These are phyloP conservation scores for Magallana ariakensis DNA, from an alignment of 1,140 invertebrate genomes.

Conservation along the genomic window DNA sequence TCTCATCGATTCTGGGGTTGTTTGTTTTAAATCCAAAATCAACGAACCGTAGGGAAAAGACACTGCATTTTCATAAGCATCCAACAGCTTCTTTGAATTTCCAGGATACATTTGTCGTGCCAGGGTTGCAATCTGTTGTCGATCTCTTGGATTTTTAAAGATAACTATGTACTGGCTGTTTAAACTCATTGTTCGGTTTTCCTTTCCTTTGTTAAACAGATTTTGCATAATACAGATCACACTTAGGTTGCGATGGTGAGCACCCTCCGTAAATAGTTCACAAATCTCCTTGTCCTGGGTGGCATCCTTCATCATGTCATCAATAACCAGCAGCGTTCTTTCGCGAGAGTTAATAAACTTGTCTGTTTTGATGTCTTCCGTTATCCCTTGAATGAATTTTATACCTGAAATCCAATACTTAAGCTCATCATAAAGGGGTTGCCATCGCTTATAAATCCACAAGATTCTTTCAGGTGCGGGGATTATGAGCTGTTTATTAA, in stretches of 20 bases:
- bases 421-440: constrained; percentile 39
- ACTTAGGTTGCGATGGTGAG: constrained; percentile 50
- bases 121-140: background rate
- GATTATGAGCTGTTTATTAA: constrained; percentile 4
- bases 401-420: background rate
- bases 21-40: constrained; percentile 40
- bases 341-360: background rate
- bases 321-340: constrained; percentile 44
- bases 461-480: constrained; percentile 41
- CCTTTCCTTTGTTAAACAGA: constrained; percentile 56
- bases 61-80: constrained; percentile 5
- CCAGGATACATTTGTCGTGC: constrained; percentile 39
- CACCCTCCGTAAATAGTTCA: constrained; percentile 53
- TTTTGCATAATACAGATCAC: constrained; percentile 56
- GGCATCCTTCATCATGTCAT: background rate
- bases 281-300: background rate
- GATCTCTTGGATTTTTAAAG: constrained; percentile 57
- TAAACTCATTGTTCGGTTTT: constrained; percentile 47
- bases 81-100: background rate
- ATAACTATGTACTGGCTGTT: constrained; percentile 60
- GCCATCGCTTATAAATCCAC: constrained; percentile 48
- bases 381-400: background rate
- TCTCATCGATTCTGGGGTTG: constrained; percentile 29
- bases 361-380: background rate
- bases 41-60: background rate